Evolutionary conservation across 2,797 vertebrate genomes (phyloP), one percentile per base, ranked within the genome.

Genomic region (Ptychadena robeensis): DNA sequence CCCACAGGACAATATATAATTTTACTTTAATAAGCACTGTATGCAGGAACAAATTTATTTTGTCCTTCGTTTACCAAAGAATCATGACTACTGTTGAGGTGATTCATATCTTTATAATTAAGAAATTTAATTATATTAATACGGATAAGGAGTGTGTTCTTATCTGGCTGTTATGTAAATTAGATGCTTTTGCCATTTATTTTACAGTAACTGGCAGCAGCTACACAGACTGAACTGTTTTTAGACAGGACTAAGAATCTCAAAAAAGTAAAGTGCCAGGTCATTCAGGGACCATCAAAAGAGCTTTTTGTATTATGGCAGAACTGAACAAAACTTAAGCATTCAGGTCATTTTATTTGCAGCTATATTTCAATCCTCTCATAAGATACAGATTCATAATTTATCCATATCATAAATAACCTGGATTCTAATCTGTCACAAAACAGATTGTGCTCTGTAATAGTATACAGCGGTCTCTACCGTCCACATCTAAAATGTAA

Each of bases 101-200:
- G 92, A 94, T 94, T 92, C 88, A 90, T 93, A 94, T 94, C 93
- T 94, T 92, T 91, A 91, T 94, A 94, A 94, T 94, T 94, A 94
- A 90, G 90, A 92, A 91, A 85, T 85, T 88, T 88, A 93, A 92
- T 92, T 91, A 91, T 91, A 93, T 93, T 94, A 92, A 92, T 91
- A 91, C 89, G 89, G 90, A 94, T 91, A 93, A 94, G 93, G 86
- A 89, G 88, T 92, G 91, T 87, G 88, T 88, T 92, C 89, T 94
- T 91, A 94, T 93, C 91, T 92, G 79, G 85, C 81, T 84, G 82
- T 88, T 92, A 94, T 93, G 91, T 88, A 93, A 94, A 94, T 87
- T 87, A 90, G 86, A 86, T 87, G 89, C 88, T 92, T 93, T 90
- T 89, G 89, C 91, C 90, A 91, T 90, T 93, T 89, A 87, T 85